A percentile compares a stretch with the other conserved stretches of the same genome.
Conservation (phyloP, 1,140 invertebrate genomes). For the Parasteatoda tepidariorum region DNA sequence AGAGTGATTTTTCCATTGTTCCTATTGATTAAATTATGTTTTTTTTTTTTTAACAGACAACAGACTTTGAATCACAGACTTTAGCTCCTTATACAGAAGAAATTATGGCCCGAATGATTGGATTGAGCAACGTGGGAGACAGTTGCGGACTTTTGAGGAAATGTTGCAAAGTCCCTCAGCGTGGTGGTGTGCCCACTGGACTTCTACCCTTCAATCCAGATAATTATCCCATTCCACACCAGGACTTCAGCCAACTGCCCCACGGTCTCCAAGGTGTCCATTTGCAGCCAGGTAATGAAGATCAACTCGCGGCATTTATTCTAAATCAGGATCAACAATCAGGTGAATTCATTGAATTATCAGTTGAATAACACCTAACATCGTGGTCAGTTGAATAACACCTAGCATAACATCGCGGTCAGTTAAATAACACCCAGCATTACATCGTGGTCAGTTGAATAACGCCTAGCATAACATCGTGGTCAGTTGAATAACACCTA, state of each 20-base stretch:
- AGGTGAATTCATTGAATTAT: conserved; percentile 1
- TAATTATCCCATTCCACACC: conserved; percentile 44
- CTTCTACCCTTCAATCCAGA: conserved; percentile 57
- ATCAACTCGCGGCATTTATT: neutral
- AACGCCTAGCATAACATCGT: neutral
- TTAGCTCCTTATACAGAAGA: conserved; percentile 62
- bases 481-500: neutral
- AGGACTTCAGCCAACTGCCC: conserved; percentile 46
- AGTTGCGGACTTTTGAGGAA: conserved; percentile 63
- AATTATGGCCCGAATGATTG: conserved; percentile 63
- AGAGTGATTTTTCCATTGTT: too few relatives aligned
- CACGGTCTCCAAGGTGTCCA: neutral
- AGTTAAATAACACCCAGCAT: neutral
- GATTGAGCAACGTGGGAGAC: conserved; percentile 45
- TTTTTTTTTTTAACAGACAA: too few relatives aligned
- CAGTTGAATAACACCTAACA: neutral
- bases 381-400: neutral
- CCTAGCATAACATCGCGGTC: neutral
- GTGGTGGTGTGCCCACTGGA: conserved; percentile 25
- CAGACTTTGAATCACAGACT: conserved; percentile 3
- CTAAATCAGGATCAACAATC: conserved; percentile 21
- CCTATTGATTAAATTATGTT: too few relatives aligned
- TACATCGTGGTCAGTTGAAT: neutral
- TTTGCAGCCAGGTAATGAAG: conserved; percentile 27
- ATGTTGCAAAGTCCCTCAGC: conserved; percentile 62